Evolutionary conservation across 1,140 invertebrate genomes (phyloP), one percentile per base, ranked within the genome.

Genomic region (Phymastichus coffea): DNA sequence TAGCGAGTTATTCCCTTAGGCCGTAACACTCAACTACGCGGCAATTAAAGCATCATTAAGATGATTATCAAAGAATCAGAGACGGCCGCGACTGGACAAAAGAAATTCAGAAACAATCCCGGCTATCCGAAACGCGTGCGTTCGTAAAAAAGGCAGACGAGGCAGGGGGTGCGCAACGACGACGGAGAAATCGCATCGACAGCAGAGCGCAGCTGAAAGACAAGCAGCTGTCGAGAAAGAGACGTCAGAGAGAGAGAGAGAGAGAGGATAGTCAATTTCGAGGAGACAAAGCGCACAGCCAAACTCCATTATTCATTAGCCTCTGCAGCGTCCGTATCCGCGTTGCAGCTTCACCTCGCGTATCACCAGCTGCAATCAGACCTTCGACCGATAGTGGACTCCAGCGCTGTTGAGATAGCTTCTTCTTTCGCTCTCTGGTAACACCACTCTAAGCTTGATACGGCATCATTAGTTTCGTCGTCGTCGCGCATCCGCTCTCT

Each of bases 401-500:
- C 62, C 64, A 55, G 54, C 59, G 49, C 59, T n/a, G n/a, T n/a
- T n/a, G 62, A 64, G 65, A 64, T 66, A n/a, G n/a, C n/a, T n/a
- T n/a, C n/a, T n/a, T n/a, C n/a, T n/a, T n/a, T n/a, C n/a, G n/a
- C n/a, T n/a, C n/a, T n/a, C 23, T 15, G 62, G 63, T 61, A 62
- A 66, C 62, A 66, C 59, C 62, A 66, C 63, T 64, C 63, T 62
- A 57, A 66, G 62, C 61, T 64, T 61, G 61, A 67, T 63, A 67
- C 63, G 58, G 61, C 57, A 65, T 61, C 66, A 65, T 67, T 67
- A 65, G 63, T 61, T 61, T 56, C 58, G 58, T 60, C 49, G 53
- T 63, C 56, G 54, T 57, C 58, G 57, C 53, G 57, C 61, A 59
- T 43, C 46, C 57, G 55, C 59, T 66, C 64, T 41, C 44, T 62